phyloP scores from a whole-genome alignment of 2,888 invertebrate genomes.

The Yponomeuta sedellus region DNA sequence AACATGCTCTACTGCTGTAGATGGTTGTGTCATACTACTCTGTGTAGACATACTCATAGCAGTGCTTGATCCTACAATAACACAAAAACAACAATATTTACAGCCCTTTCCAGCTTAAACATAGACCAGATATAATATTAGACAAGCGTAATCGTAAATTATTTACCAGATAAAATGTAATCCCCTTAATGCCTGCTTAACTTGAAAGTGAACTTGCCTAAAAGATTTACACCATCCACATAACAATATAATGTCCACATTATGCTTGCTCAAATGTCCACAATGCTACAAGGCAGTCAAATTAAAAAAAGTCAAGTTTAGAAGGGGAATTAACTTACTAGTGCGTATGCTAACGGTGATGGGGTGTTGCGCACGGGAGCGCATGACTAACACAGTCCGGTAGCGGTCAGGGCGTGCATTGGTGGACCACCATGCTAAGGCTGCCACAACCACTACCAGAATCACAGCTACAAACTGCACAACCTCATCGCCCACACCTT shows the following conservation, averaged over 20 bases:
- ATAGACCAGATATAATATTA: too few relatives aligned
- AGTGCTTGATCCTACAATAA: neutral
- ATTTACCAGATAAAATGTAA: too few relatives aligned
- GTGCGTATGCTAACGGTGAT: conserved; percentile 58
- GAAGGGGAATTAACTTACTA: conserved; percentile 19
- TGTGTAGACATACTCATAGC: neutral
- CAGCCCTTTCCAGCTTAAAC: neutral
- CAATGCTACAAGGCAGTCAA: too few relatives aligned
- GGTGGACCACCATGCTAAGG: conserved; percentile 88
- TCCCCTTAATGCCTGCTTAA: too few relatives aligned
- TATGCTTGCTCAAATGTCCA: too few relatives aligned
- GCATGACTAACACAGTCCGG: conserved; percentile 81
- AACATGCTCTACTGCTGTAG: neutral
- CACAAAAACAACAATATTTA: neutral
- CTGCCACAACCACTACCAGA: conserved; percentile 69
- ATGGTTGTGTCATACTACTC: neutral
- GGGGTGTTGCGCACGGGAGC: conserved; percentile 53
- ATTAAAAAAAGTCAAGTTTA: too few relatives aligned
- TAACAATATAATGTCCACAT: too few relatives aligned
- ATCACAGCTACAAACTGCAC: conserved; percentile 81
- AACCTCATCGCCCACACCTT: conserved; percentile 91
- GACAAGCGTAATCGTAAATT: too few relatives aligned
- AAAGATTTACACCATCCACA: too few relatives aligned
- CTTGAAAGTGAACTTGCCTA: too few relatives aligned
- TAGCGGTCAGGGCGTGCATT: conserved; percentile 81